Conservation (phyloP, 30 jellyfish, hydroid and myxozoan genomes). For the Aurelia aurita region DNA sequence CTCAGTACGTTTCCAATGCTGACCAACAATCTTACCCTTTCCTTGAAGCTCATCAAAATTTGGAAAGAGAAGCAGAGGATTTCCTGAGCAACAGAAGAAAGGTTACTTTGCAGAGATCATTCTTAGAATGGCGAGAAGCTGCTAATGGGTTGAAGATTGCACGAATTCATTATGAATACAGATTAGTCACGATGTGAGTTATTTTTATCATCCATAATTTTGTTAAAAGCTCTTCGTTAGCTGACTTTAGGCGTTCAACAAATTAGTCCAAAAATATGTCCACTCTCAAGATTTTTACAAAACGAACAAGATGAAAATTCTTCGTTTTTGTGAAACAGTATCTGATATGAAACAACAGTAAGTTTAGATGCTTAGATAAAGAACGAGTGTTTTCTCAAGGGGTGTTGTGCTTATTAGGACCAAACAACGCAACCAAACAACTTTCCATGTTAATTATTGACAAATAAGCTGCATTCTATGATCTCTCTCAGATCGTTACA, state of each 20-base stretch:
- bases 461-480: no score
- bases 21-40: neutral
- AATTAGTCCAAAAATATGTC: no score
- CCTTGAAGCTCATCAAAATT: conserved; percentile 9
- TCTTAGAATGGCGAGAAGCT: conserved; percentile 54
- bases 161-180: conserved; percentile 39
- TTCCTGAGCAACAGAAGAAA: conserved; percentile 4
- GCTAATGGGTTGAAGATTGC: conserved; percentile 32
- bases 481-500: conserved; percentile 8
- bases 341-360: no score
- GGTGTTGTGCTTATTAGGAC: no score
- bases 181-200: conserved; percentile 18
- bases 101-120: neutral
- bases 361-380: no score
- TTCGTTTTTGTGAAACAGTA: no score
- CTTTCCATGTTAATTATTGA: neutral
- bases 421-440: neutral
- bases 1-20: no score
- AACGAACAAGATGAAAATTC: no score
- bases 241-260: no score
- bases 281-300: no score
- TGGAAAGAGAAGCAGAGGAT: neutral
- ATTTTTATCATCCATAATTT: neutral
- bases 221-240: no score
- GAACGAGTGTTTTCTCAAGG: no score